Percentiles rank a stretch among this genome's conserved stretches.
Evolutionary conservation across 2,888 invertebrate species (phyloP).

Genomic region (Crossocerus cetratus): DNA sequence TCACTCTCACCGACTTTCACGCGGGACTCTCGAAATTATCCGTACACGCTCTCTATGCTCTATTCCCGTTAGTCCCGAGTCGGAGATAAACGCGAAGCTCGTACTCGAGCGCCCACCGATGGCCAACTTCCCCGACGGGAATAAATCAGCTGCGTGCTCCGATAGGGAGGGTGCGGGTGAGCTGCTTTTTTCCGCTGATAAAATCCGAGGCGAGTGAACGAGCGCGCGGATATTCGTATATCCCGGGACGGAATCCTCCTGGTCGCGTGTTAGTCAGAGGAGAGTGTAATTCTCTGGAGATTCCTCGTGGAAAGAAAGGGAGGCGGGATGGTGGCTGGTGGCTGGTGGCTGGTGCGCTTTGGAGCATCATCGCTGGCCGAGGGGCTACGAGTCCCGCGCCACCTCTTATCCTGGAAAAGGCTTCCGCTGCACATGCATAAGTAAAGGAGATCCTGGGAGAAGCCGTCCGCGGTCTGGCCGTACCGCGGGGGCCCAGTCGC

Average conservation of each 20-base stretch:
- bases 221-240: slow-evolving; percentile 22
- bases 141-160: neutral
- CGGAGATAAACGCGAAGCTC: neutral
- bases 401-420: slow-evolving; percentile 65
- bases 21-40: neutral
- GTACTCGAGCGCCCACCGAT: neutral
- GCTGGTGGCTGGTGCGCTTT: slow-evolving; percentile 16
- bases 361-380: slow-evolving; percentile 32
- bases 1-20: neutral
- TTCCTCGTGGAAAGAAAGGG: neutral
- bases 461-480: slow-evolving; percentile 61
- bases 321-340: slow-evolving; percentile 9
- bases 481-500: slow-evolving; percentile 54
- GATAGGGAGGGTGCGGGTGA: neutral
- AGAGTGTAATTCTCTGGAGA: slow-evolving; percentile 39
- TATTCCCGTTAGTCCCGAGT: neutral
- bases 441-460: slow-evolving; percentile 68
- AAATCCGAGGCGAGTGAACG: slow-evolving; percentile 26
- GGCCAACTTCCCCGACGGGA: neutral
- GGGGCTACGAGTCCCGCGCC: slow-evolving; percentile 53
- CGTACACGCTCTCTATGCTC: neutral
- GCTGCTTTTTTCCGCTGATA: slow-evolving; percentile 34
- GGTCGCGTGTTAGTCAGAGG: slow-evolving; percentile 27
- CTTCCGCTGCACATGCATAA: slow-evolving; percentile 70
- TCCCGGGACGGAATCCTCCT: slow-evolving; percentile 30